Percentiles rank a stretch among this genome's conserved stretches.
Evolutionary conservation across 2,888 invertebrate genomes (phyloP).

Genomic region (Polymixis lichenea): DNA sequence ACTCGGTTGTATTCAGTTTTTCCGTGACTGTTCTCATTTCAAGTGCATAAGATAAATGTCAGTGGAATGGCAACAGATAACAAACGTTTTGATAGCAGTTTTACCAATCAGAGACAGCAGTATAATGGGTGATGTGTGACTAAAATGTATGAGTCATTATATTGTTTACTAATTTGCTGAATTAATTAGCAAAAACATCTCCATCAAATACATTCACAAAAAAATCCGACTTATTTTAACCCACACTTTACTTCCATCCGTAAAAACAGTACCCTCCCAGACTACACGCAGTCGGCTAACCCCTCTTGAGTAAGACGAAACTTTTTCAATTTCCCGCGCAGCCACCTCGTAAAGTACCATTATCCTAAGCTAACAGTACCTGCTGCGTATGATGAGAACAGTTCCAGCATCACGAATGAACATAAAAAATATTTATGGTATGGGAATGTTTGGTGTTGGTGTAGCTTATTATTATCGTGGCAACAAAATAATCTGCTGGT

Average conservation of each 20-base stretch:
- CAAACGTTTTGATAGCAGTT: too few relatives aligned
- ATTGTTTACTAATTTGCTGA: too few relatives aligned
- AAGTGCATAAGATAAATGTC: too few relatives aligned
- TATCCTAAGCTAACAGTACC: constrained; percentile 55
- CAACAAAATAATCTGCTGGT: background rate
- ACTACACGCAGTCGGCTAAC: constrained; percentile 28
- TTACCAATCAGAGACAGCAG: too few relatives aligned
- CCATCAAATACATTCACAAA: background rate
- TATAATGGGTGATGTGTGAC: too few relatives aligned
- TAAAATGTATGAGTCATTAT: too few relatives aligned
- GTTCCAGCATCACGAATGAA: constrained; percentile 9
- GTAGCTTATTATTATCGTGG: background rate
- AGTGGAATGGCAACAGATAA: too few relatives aligned
- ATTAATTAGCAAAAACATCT: background rate
- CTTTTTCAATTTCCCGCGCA: constrained; percentile 63
- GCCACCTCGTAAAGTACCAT: constrained; percentile 52
- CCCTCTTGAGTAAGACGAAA: constrained; percentile 50
- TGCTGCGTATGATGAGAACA: constrained; percentile 16
- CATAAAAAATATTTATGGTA: constrained; percentile 18
- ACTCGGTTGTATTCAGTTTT: too few relatives aligned
- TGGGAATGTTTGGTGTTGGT: background rate
- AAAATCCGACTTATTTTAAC: background rate
- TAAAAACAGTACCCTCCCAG: constrained; percentile 47
- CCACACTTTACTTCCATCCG: background rate
- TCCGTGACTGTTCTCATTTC: too few relatives aligned